Percentiles rank a stretch among this genome's conserved stretches.
These are phyloP conservation scores for Anthoscopus minutus DNA, from an alignment of 2,113 vertebrate genomes.

Conservation along the genomic window DNA sequence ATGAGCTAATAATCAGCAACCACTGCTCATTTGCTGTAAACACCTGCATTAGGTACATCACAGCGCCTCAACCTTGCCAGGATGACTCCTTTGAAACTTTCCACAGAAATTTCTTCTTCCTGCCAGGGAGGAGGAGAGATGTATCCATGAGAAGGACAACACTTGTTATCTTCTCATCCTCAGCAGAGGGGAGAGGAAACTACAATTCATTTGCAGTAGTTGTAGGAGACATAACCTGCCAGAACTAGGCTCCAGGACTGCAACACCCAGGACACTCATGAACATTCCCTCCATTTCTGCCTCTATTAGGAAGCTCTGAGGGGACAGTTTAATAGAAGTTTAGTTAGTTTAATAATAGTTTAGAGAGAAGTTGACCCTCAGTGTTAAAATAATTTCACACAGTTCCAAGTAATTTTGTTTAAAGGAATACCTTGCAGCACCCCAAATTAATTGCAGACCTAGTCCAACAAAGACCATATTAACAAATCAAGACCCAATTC, in stretches of 20 bases:
- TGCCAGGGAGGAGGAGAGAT: not conserved
- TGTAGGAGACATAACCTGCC: not conserved
- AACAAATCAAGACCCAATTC: not conserved
- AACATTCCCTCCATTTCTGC: not conserved
- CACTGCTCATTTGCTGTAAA: not conserved
- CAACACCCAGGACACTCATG: not conserved
- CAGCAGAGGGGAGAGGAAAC: not conserved
- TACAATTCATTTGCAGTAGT: not conserved
- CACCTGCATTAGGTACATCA: not conserved
- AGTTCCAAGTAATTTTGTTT: not conserved
- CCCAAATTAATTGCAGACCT: not conserved
- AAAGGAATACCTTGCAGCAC: not conserved
- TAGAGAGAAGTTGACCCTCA: not conserved
- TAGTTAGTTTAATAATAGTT: not conserved
- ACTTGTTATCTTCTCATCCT: not conserved
- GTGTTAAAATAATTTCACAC: not conserved
- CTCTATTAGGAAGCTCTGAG: not conserved
- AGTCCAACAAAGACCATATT: not conserved
- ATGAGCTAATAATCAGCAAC: not conserved
- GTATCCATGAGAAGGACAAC: not conserved
- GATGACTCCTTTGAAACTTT: not conserved
- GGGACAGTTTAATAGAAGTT: not conserved
- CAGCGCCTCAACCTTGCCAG: not conserved
- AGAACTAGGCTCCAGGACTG: not conserved
- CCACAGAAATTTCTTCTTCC: not conserved